Conservation (phyloP, 2,113 vertebrate species). For the Lota lota region DNA sequence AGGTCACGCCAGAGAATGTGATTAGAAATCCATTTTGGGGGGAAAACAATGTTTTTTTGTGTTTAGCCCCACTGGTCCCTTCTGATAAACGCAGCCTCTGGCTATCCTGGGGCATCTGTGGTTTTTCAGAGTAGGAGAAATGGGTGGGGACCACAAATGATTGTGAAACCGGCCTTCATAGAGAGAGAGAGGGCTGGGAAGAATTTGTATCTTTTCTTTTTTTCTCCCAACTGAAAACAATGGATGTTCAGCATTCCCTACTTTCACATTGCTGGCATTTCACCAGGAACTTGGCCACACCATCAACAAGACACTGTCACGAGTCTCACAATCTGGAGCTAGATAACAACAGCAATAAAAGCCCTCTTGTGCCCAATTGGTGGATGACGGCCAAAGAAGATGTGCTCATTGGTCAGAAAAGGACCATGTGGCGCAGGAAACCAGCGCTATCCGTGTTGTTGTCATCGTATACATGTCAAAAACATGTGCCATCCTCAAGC, state of each 20-base stretch:
- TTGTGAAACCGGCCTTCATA: too few species aligned
- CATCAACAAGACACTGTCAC: conserved; percentile 45
- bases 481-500: too few species aligned
- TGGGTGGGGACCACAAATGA: too few species aligned
- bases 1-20: conserved; percentile 1
- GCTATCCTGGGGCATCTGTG: too few species aligned
- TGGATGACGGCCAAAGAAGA: background rate
- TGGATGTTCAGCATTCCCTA: conserved; percentile 31
- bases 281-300: conserved; percentile 55
- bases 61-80: too few species aligned
- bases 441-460: too few species aligned
- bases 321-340: background rate
- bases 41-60: too few species aligned
- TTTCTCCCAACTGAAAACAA: conserved; percentile 47
- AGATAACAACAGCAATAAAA: background rate
- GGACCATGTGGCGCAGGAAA: background rate
- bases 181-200: too few species aligned
- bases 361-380: too few species aligned
- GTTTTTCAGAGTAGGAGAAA: too few species aligned
- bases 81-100: too few species aligned
- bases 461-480: too few species aligned
- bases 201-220: conserved; percentile 15
- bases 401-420: background rate
- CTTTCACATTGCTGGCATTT: conserved; percentile 45
- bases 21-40: background rate